Base-by-base conservation (phyloP, 2,113 vertebrate species). In the Anguilla japonica region DNA sequence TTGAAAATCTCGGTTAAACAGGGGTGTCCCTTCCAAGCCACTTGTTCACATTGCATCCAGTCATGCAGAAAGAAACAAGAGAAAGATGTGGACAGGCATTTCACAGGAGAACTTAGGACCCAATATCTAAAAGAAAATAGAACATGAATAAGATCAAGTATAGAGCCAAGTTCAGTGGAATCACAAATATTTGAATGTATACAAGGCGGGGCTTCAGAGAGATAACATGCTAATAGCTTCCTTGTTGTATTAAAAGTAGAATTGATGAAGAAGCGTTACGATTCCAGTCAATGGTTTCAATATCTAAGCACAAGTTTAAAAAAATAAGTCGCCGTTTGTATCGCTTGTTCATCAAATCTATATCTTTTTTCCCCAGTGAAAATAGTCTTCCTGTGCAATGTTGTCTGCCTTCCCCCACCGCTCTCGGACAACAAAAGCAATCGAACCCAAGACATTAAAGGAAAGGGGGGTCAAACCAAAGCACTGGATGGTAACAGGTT, bases 341-440 rank as follows among this genome's bases (percentile, higher is more conserved):
- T 29, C n/a, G 16, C 26, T 75, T 75, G 71, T 34, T 34, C 71
- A 29, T 75, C 9, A 75, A 34, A 8, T 29, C 26, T 22, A 34
- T 0, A 29, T 75, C 34, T 75, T 29, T 75, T 75, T 71, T n/a
- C 20, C 6, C 11, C 11, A 0, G 8, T 75, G n/a, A 75, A 75
- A 41, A 83, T 93, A 96, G 97, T 98, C 96, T 98, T 98, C 97
- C 97, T 98, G 97, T 98, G 97, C 96, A 98, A 99, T 98, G 96
- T 94, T 91, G 96, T 97, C 96, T 97, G 96, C 94, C 93, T 95
- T 26, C 71, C 60, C 94, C 96, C 89, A 94, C 92, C 89, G 87
- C 89, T 91, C 91, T 90, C 81, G 87, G 96, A 95, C 97, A 96
- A 97, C 96, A 95, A 85, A 29, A 85, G 87, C 85, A 85, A 90